Percentiles rank a stretch among this genome's conserved stretches.
Conservation (phyloP, 2,797 vertebrate species). For the Poeciliopsis gracilis region DNA sequence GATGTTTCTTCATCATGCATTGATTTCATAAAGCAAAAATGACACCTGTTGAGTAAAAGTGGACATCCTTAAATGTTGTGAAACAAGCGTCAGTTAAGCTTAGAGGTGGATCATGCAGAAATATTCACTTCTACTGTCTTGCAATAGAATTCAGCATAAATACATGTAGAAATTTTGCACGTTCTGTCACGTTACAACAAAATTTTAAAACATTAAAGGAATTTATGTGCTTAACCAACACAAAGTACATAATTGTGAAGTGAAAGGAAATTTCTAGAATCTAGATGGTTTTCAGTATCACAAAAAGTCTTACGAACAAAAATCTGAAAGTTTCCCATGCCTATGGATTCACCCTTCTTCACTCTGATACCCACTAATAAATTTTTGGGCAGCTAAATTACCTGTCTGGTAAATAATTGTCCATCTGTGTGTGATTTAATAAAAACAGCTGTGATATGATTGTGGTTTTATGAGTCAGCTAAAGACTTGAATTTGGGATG, state of each 20-base stretch:
- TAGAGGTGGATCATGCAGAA: conserved; percentile 22
- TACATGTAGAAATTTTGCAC: not conserved
- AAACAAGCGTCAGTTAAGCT: conserved; percentile 41
- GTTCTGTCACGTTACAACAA: not conserved
- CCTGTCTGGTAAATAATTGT: not conserved
- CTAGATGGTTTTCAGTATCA: not conserved
- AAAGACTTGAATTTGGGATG: not conserved
- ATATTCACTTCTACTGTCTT: conserved; percentile 4
- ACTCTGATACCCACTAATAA: not conserved
- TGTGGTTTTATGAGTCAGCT: not conserved
- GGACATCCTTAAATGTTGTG: conserved; percentile 43
- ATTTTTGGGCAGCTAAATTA: not conserved
- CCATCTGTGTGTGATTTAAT: not conserved
- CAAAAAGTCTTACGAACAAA: not conserved
- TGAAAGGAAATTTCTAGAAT: not conserved
- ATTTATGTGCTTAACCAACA: not conserved
- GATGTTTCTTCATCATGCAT: conserved; percentile 40
- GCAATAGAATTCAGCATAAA: not conserved
- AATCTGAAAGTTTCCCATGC: not conserved
- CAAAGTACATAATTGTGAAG: not conserved
- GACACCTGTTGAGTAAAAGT: conserved; percentile 62
- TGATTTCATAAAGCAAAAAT: conserved; percentile 56
- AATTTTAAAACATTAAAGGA: not conserved
- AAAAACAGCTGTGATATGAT: not conserved
- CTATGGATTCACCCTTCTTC: not conserved